These are phyloP conservation scores for Coenobita brevimanus DNA, from an alignment of 1,140 invertebrate species.

Conservation along the genomic window DNA sequence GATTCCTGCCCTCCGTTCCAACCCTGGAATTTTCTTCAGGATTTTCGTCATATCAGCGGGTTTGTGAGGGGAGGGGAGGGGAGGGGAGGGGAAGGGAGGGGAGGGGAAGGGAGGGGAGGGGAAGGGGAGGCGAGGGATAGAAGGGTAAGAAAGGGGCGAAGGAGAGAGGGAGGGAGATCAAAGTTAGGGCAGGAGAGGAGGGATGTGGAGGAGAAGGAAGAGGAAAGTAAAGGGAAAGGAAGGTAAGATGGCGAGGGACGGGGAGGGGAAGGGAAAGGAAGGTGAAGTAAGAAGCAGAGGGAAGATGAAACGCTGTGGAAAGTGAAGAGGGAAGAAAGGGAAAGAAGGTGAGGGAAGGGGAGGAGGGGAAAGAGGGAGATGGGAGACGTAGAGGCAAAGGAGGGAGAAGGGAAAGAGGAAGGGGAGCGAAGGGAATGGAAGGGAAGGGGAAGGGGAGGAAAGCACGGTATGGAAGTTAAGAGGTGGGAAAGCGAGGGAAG, in stretches of 20 bases:
- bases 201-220: background rate
- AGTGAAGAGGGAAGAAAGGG: background rate
- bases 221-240: background rate
- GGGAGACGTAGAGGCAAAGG: background rate
- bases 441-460: background rate
- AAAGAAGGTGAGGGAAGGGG: conserved; percentile 8
- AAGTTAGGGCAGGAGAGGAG: background rate
- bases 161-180: background rate
- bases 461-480: background rate
- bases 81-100: background rate
- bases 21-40: conserved; percentile 38
- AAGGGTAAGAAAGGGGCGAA: background rate
- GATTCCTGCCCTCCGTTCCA: conserved; percentile 30
- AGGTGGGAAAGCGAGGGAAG: background rate
- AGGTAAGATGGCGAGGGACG: background rate
- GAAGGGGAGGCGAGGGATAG: background rate
- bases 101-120: background rate
- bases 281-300: background rate
- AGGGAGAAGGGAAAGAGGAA: background rate
- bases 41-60: conserved; percentile 45
- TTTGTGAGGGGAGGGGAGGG: background rate
- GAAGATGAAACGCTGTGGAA: background rate
- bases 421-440: background rate
- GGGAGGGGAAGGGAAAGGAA: background rate
- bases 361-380: conserved; percentile 2